phyloP scores from a whole-genome alignment of 2,113 vertebrate genomes.

The Lepisosteus oculatus region DNA sequence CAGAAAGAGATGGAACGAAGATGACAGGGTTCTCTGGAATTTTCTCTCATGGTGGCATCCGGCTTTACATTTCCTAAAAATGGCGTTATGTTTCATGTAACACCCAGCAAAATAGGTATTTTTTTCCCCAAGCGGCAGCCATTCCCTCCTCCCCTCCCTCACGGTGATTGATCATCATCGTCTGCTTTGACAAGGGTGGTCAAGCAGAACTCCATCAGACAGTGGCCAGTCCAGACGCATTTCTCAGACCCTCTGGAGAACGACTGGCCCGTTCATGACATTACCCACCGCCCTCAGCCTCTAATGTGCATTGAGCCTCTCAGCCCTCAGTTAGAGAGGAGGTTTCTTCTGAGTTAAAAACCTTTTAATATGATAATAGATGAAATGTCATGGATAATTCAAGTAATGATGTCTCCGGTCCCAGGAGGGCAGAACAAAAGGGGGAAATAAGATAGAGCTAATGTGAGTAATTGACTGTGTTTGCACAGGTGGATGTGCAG shows the following conservation, averaged over 20 bases:
- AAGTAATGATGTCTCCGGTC: conserved; percentile 53
- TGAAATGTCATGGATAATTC: conserved; percentile 42
- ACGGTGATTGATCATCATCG: too few relatives aligned
- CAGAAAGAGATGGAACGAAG: too few relatives aligned
- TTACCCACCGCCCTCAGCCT: not conserved
- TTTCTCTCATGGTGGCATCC: too few relatives aligned
- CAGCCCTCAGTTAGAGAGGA: conserved; percentile 29
- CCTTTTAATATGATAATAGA: conserved; percentile 66
- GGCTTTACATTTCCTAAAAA: too few relatives aligned
- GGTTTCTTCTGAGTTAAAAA: conserved; percentile 55
- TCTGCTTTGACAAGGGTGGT: too few relatives aligned
- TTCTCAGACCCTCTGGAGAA: too few relatives aligned
- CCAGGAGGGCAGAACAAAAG: conserved; percentile 39
- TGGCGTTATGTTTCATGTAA: too few relatives aligned
- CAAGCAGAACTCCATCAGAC: not conserved
- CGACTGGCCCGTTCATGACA: not conserved
- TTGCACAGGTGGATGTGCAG: conserved; percentile 32
- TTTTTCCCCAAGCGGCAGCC: not conserved
- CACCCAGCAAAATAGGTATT: too few relatives aligned
- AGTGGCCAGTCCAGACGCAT: not conserved
- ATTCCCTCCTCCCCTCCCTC: not conserved
- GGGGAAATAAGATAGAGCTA: conserved; percentile 10
- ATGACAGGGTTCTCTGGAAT: too few relatives aligned
- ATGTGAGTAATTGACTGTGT: conserved; percentile 12
- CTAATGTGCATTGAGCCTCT: conserved; percentile 26